Conservation (phyloP, 2,797 vertebrate genomes). For the Nannoperca obscura region DNA sequence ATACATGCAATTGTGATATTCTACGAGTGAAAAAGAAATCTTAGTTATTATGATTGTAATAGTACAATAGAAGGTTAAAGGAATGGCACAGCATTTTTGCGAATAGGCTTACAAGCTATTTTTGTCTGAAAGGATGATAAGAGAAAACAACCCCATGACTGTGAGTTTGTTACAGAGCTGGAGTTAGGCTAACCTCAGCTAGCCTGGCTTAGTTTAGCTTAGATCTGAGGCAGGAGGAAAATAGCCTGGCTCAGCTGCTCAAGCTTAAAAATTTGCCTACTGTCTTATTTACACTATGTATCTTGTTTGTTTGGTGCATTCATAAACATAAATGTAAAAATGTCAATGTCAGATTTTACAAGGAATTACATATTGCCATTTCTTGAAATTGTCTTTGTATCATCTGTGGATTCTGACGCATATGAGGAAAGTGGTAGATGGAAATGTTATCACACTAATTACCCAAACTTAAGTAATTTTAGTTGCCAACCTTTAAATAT, state of each 20-base stretch:
- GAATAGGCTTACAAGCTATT: neutral
- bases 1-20: neutral
- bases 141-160: neutral
- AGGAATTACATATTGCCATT: neutral
- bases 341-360: neutral
- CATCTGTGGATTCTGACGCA: neutral
- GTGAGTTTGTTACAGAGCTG: accelerated
- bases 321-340: neutral
- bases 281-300: neutral
- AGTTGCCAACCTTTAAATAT: neutral
- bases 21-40: neutral
- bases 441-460: neutral
- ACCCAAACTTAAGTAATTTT: neutral
- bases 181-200: neutral
- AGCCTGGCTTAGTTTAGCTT: neutral
- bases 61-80: neutral
- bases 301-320: neutral
- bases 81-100: neutral
- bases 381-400: neutral
- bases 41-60: neutral
- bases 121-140: neutral
- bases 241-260: neutral
- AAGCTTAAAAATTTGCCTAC: neutral
- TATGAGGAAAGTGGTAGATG: neutral
- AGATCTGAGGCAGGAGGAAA: neutral